Base-by-base conservation (phyloP, 2,113 vertebrate genomes). In the Pelvicachromis taeniatus region DNA sequence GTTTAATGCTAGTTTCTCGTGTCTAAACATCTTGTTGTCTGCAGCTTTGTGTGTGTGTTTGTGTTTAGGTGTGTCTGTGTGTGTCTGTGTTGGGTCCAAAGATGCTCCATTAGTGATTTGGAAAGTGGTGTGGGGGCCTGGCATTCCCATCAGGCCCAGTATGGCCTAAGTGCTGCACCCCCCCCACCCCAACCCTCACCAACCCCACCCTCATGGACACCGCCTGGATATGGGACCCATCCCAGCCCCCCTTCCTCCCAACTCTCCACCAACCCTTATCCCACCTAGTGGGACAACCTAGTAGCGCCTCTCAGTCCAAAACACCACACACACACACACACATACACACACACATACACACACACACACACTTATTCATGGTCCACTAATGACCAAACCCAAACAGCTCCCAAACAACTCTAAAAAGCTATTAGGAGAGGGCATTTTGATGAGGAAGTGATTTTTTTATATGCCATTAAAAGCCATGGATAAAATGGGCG, bases 381-480 rank as follows among this genome's bases (percentile, higher is more conserved):
- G 91, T 89, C 91, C 84, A 91, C 93, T 95, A 94, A 95, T 94
- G 94, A 95, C 89, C 92, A 89, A 95, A 94, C 92, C 93, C 89
- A 90, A 95, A 92, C 92, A 87, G 90, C 92, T 94, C 93, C 93
- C 93, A 93, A 94, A 95, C 93, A 92, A 87, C 92, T 92, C 87
- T 90, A 80, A 82, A 88, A 92, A 94, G 94, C 94, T 94, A 93
- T 95, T 95, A 95, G 90, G 92, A 92, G 91, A 91, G 90, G 92
- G 92, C 85, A 88, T 94, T 92, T 92, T 93, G 92, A 92, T 88
- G 90, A 84, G 91, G 92, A 93, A 93, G 93, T 92, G 93, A 92
- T 94, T 93, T 92, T 88, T 94, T 94, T 91, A 92, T 94, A 92
- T 87, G 90, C 94, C 94, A 95, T 95, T 95, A 95, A 89, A 94